Evolutionary conservation across 2,113 vertebrate species (phyloP).

Genomic region (Chinchilla lanigera): DNA sequence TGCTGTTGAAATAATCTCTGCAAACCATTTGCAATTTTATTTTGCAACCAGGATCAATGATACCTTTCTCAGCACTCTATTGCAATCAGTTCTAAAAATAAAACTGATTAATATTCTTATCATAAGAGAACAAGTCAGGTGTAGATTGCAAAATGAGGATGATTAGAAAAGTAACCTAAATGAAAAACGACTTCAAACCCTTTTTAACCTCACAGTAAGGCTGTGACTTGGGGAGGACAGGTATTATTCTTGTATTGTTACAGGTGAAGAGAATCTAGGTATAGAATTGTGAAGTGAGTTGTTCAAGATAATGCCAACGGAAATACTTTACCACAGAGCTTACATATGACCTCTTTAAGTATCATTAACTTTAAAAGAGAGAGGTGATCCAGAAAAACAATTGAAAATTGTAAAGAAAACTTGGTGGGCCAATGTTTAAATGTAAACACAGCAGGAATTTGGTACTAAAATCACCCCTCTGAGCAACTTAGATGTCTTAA

Average conservation of each 20-base stretch:
- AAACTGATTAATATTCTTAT: constrained; percentile 48
- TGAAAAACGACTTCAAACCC: background rate
- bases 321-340: background rate
- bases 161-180: background rate
- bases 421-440: background rate
- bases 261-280: background rate
- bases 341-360: background rate
- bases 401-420: constrained; percentile 35
- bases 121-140: constrained; percentile 44
- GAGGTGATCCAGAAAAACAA: background rate
- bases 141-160: background rate
- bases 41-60: constrained; percentile 66
- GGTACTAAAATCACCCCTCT: background rate
- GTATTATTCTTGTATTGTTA: background rate
- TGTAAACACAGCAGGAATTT: background rate
- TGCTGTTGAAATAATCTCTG: constrained; percentile 37
- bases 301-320: background rate
- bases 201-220: background rate
- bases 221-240: background rate
- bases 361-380: background rate
- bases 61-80: constrained; percentile 63
- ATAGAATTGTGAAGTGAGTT: background rate
- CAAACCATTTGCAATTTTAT: constrained; percentile 54
- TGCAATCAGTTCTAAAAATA: constrained; percentile 68
- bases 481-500: background rate